Evolutionary conservation across 2,113 vertebrate genomes (phyloP), one percentile per base, ranked within the genome.

Genomic region (Empidonax traillii): DNA sequence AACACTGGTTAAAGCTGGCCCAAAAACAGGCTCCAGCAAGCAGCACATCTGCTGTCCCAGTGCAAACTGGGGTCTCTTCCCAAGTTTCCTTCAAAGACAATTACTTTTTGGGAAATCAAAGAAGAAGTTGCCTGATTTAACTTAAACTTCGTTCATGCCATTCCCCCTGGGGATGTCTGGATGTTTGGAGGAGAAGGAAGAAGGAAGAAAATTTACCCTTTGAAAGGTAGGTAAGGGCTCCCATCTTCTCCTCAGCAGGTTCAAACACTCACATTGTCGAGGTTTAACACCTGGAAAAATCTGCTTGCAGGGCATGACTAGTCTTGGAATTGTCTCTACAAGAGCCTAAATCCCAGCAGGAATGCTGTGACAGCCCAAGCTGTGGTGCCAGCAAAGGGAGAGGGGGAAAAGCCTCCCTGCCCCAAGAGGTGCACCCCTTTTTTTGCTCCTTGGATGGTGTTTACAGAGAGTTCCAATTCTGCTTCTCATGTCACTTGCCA

Each of bases 251-350:
- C 43, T 91, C 53, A n/a, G 8, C 41, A 19, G 0, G 9, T 68
- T 87, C 49, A 93, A 96, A 79, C 59, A 44, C 47, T 56, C 47
- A 4, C 37, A 41, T 1, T 49, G 33, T 31, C 44, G 37, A 10
- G 5, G 41, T 9, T 68, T 62, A 83, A 89, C 79, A 94, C 85
- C 85, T 90, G 85, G 69, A 85, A 91, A 91, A 93, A 88, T 76
- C n/a, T 21, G 2, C 71, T 73, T 23, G 39, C 11, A 22, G 49
- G 53, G 16, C 58, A 41, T 5, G 58, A 22, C 44, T 69, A 44
- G 6, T 22, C n/a, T 25, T 25, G 14, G n/a, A 19, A 33, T 11
- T 87, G 33, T 37, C 14, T 73, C 41, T 53, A 8, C 0, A 1
- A 12, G 62, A 76, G 15, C 28, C n/a, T 51, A 43, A 12, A 21